Conservation (phyloP, 2,113 vertebrate genomes). For the Xiphophorus hellerii region DNA sequence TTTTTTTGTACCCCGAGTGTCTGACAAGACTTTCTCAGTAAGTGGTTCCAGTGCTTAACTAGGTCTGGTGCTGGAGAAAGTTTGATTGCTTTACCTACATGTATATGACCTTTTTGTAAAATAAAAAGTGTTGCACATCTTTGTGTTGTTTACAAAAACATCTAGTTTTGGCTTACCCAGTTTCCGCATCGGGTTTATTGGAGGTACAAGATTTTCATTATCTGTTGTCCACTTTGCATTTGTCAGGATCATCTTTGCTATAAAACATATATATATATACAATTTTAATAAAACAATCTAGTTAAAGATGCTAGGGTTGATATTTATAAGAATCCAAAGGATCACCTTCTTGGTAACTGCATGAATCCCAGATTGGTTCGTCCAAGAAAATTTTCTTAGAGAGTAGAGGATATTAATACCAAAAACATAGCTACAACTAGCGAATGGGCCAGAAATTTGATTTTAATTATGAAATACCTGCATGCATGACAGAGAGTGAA, state of each 20-base stretch:
- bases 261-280: not conserved
- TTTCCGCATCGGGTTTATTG: not conserved
- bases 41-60: too few relatives aligned
- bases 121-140: not conserved
- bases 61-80: too few relatives aligned
- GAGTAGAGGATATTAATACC: not conserved
- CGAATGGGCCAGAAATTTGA: not conserved
- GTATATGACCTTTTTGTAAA: too few relatives aligned
- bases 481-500: not conserved
- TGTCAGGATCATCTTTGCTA: not conserved
- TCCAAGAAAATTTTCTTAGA: conserved; percentile 26
- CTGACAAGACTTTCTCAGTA: too few relatives aligned
- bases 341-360: conserved; percentile 1
- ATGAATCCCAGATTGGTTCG: conserved; percentile 17
- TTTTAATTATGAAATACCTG: conserved; percentile 48
- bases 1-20: too few relatives aligned
- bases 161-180: conserved; percentile 44
- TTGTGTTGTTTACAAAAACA: not conserved
- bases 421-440: not conserved
- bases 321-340: not conserved
- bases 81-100: too few relatives aligned
- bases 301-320: not conserved
- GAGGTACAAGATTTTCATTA: not conserved
- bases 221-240: not conserved
- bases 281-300: not conserved